These are phyloP conservation scores for Drosophila virilis DNA, from an alignment of 1,140 invertebrate species.

Conservation along the genomic window DNA sequence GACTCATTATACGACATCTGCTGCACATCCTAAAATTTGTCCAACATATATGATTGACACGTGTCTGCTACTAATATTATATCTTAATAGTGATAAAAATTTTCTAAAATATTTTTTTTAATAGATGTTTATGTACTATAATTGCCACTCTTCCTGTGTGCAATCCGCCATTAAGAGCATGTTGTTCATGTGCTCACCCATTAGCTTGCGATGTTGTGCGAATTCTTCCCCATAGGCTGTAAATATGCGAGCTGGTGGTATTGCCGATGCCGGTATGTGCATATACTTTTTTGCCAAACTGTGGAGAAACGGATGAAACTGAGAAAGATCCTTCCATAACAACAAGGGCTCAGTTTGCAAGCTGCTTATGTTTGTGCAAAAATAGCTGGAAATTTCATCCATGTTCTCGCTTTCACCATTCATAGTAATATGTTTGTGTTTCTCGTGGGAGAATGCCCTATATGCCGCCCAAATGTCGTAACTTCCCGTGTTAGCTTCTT, in stretches of 20 bases:
- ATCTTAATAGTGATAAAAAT: slow-evolving; percentile 8
- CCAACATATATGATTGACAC: background rate
- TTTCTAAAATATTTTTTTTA: slow-evolving; percentile 14
- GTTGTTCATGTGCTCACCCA: slow-evolving; percentile 36
- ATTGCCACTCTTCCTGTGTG: slow-evolving; percentile 44
- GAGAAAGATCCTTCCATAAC: slow-evolving; percentile 46
- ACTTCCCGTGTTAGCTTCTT: slow-evolving; percentile 4
- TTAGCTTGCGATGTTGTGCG: slow-evolving; percentile 11
- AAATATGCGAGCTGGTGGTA: slow-evolving; percentile 33
- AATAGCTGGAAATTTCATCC: slow-evolving; percentile 54
- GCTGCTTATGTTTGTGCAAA: slow-evolving; percentile 35
- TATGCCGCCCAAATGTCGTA: slow-evolving; percentile 53
- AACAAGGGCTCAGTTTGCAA: slow-evolving; percentile 46
- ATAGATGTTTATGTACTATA: slow-evolving; percentile 23
- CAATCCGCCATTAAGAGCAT: slow-evolving; percentile 47
- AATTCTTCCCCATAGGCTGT: background rate
- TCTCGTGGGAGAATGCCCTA: slow-evolving; percentile 34
- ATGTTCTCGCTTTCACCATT: slow-evolving; percentile 21
- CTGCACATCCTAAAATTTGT: background rate
- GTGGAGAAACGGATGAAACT: slow-evolving; percentile 51
- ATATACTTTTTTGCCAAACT: slow-evolving; percentile 48
- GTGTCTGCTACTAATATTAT: background rate
- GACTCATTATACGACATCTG: background rate
- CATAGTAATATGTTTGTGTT: slow-evolving; percentile 30
- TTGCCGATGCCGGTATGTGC: slow-evolving; percentile 52